These are phyloP conservation scores for Hycleus phaleratus DNA, from an alignment of 1,140 invertebrate genomes.

Conservation along the genomic window DNA sequence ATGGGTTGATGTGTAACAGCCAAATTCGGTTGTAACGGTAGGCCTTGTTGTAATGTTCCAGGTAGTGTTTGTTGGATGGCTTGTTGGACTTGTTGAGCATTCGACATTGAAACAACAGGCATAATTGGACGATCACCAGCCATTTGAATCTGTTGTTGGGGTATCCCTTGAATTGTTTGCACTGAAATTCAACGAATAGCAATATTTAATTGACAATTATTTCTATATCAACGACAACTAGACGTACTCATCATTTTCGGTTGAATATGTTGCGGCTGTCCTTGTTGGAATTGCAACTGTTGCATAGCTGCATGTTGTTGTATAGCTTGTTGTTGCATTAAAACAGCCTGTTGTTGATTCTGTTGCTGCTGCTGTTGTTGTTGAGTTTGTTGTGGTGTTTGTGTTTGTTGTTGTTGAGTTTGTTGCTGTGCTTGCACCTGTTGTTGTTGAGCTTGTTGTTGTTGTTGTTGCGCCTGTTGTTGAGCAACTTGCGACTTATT, in stretches of 20 bases:
- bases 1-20: constrained; percentile 40
- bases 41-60: constrained; percentile 31
- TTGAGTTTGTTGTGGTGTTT: constrained; percentile 41
- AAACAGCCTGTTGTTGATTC: constrained; percentile 39
- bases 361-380: constrained; percentile 46
- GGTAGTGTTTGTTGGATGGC: constrained; percentile 37
- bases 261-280: constrained; percentile 47
- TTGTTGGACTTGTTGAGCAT: constrained; percentile 43
- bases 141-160: constrained; percentile 42
- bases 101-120: constrained; percentile 49
- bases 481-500: constrained; percentile 44
- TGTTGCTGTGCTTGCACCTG: constrained; percentile 35
- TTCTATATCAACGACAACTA: too few species aligned
- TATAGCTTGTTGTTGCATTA: constrained; percentile 40
- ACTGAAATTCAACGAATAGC: constrained; percentile 22
- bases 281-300: constrained; percentile 43
- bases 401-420: constrained; percentile 38
- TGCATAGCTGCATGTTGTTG: constrained; percentile 41
- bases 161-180: constrained; percentile 40
- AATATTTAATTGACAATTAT: neutral
- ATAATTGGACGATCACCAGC: constrained; percentile 46
- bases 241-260: constrained; percentile 49
- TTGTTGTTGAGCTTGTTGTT: constrained; percentile 37
- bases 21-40: constrained; percentile 36
- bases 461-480: constrained; percentile 13